Evolutionary conservation across 2,888 invertebrate species (phyloP).

Genomic region (Criorhina ranunculi): DNA sequence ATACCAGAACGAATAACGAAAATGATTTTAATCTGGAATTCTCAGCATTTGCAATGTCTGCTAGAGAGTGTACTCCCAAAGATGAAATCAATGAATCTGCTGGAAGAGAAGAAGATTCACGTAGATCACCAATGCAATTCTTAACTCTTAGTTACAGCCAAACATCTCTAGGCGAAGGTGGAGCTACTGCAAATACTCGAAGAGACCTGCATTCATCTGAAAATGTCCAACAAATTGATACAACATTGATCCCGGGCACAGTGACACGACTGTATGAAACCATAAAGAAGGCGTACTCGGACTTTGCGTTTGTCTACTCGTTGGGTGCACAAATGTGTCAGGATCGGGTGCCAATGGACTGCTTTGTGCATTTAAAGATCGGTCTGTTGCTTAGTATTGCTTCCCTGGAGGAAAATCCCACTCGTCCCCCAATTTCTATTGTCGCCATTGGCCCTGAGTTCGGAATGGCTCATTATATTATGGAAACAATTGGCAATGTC

Average conservation of each 20-base stretch:
- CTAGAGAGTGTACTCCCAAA: not conserved
- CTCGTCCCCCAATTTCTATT: constrained; percentile 81
- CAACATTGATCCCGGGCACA: constrained; percentile 78
- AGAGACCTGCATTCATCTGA: constrained; percentile 20
- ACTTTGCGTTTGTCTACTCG: constrained; percentile 83
- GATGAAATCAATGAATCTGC: not conserved
- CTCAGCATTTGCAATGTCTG: not conserved
- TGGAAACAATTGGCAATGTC: constrained; percentile 81
- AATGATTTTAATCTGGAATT: constrained; percentile 60
- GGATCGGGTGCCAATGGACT: constrained; percentile 83
- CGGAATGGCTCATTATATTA: constrained; percentile 79
- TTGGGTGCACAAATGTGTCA: constrained; percentile 83
- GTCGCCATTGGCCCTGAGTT: constrained; percentile 81
- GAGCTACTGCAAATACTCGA: constrained; percentile 11
- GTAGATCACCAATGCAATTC: constrained; percentile 44
- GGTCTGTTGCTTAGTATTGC: constrained; percentile 84
- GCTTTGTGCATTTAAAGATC: constrained; percentile 84
- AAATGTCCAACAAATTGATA: constrained; percentile 56
- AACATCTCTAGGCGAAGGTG: constrained; percentile 14
- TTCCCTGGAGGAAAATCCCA: constrained; percentile 82
- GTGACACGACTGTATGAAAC: constrained; percentile 80
- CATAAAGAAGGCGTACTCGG: constrained; percentile 80
- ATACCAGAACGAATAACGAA: not conserved
- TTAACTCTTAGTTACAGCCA: constrained; percentile 59
- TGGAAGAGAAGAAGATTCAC: constrained; percentile 3